Percentiles rank a stretch among this genome's conserved stretches.
Evolutionary conservation across 1,140 invertebrate species (phyloP).

Genomic region (Tetranychus urticae): DNA sequence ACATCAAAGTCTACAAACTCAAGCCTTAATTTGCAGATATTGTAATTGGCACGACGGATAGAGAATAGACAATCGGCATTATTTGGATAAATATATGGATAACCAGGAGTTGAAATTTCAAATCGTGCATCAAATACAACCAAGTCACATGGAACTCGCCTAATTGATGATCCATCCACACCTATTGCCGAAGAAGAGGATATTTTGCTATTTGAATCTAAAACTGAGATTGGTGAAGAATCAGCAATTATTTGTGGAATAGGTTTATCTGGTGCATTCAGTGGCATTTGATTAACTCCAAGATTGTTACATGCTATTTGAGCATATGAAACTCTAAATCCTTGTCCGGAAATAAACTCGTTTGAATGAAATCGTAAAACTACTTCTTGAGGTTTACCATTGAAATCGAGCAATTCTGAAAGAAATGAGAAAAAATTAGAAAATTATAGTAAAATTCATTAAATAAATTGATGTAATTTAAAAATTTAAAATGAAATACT

Average conservation of each 20-base stretch:
- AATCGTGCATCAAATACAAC: constrained; percentile 10
- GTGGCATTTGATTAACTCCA: neutral
- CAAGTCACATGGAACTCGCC: constrained; percentile 13
- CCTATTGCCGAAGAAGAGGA: too few species aligned
- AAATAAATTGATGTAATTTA: neutral
- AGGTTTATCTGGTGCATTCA: neutral
- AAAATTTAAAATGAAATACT: neutral
- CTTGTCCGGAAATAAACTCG: constrained; percentile 6
- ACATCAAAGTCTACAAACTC: constrained; percentile 14
- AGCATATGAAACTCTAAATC: constrained; percentile 11
- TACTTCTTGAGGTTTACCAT: constrained; percentile 10
- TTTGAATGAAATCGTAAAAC: constrained; percentile 11
- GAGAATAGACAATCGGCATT: constrained; percentile 12
- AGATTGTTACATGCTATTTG: constrained; percentile 7
- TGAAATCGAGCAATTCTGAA: constrained; percentile 2
- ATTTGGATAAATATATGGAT: constrained; percentile 12
- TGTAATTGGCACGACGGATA: constrained; percentile 5
- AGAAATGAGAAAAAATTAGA: neutral
- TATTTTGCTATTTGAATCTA: neutral
- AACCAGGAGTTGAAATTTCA: constrained; percentile 12
- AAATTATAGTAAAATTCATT: neutral
- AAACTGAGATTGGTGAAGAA: neutral
- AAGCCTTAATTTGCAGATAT: constrained; percentile 13
- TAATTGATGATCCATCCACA: neutral
- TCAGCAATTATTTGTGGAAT: neutral